Evolutionary conservation across 2,888 invertebrate genomes (phyloP).

Genomic region (Calephelis perditalis): DNA sequence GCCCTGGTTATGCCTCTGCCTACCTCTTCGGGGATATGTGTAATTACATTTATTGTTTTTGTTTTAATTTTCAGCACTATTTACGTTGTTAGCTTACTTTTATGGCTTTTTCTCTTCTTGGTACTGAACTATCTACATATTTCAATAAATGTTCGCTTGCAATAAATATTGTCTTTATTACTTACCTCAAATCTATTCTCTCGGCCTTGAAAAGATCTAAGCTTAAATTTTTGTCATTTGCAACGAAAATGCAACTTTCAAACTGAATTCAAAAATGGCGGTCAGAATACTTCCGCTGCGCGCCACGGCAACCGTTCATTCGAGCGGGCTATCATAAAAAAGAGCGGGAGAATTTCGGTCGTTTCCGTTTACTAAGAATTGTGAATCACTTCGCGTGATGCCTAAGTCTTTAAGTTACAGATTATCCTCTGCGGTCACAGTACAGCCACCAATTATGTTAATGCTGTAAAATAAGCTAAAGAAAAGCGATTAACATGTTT

Average conservation of each 20-base stretch:
- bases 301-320: slow-evolving; percentile 29
- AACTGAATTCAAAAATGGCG: neutral
- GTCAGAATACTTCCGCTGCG: slow-evolving; percentile 7
- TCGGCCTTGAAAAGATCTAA: neutral
- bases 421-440: slow-evolving; percentile 28
- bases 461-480: slow-evolving; percentile 28
- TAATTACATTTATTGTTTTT: too few relatives aligned
- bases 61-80: too few relatives aligned
- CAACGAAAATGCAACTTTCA: neutral
- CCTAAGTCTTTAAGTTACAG: slow-evolving; percentile 58
- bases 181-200: neutral
- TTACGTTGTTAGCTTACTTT: too few relatives aligned
- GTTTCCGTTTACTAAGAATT: slow-evolving; percentile 73
- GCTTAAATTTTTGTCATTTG: neutral
- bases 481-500: slow-evolving; percentile 11
- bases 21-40: too few relatives aligned
- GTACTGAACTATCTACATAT: too few relatives aligned
- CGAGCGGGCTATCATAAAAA: slow-evolving; percentile 57
- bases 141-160: too few relatives aligned
- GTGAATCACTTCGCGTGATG: slow-evolving; percentile 67
- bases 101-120: too few relatives aligned
- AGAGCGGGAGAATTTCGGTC: slow-evolving; percentile 59
- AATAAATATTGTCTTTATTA: neutral
- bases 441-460: slow-evolving; percentile 27
- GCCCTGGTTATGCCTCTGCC: too few relatives aligned